These are phyloP conservation scores for Hylaeus volcanicus DNA, from an alignment of 1,140 invertebrate genomes.

Conservation along the genomic window DNA sequence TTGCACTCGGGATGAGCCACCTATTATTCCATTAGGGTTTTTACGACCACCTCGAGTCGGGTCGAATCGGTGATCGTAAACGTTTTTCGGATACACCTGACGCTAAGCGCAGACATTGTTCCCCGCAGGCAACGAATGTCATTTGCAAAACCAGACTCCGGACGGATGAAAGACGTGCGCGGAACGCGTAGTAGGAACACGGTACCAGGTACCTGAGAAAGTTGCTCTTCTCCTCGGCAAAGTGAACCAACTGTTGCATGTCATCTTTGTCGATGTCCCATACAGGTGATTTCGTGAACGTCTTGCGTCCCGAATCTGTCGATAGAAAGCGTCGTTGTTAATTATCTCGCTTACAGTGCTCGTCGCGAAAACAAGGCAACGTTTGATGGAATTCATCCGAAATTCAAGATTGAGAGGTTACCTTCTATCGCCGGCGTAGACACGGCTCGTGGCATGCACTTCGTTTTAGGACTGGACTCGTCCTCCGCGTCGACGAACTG, in stretches of 20 bases:
- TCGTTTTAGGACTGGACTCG: constrained; percentile 46
- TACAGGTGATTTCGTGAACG: constrained; percentile 65
- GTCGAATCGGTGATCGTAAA: not conserved
- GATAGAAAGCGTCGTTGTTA: not conserved
- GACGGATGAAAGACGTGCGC: not conserved
- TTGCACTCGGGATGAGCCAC: not conserved
- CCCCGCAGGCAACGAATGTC: not conserved
- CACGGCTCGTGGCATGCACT: constrained; percentile 26
- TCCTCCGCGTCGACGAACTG: constrained; percentile 58
- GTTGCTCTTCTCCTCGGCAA: constrained; percentile 69
- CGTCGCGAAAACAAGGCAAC: too few species aligned
- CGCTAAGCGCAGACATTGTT: too few species aligned
- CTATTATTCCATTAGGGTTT: not conserved
- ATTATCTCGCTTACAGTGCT: too few species aligned
- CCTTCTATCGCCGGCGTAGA: constrained; percentile 59
- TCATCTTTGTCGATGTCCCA: constrained; percentile 71
- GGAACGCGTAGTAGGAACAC: not conserved
- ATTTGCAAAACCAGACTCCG: not conserved
- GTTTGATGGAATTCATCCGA: too few species aligned
- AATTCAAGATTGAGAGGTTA: constrained; percentile 6
- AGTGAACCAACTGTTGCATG: constrained; percentile 66
- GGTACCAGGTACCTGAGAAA: constrained; percentile 64
- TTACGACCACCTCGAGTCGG: not conserved
- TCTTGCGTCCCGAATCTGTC: constrained; percentile 50
- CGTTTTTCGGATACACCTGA: not conserved